Conservation (phyloP, 2,888 invertebrate species). For the Cordylochernes scorpioides region DNA sequence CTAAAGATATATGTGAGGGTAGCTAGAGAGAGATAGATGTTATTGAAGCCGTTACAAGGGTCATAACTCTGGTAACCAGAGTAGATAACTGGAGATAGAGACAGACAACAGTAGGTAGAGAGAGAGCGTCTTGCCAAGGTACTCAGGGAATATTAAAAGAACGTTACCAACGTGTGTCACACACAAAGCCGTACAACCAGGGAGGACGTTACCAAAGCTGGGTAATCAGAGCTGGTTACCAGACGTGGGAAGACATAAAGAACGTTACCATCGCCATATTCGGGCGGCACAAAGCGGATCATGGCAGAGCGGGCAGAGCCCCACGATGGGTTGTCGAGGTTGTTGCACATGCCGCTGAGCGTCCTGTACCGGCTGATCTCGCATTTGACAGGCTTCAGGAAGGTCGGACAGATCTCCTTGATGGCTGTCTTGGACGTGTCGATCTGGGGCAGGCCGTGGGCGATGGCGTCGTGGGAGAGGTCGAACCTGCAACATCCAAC, state of each 20-base stretch:
- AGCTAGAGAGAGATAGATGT: too few relatives aligned
- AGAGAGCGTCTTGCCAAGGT: background rate
- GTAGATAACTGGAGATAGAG: too few relatives aligned
- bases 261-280: constrained; percentile 16
- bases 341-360: constrained; percentile 23
- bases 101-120: background rate
- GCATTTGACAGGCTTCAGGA: constrained; percentile 18
- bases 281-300: constrained; percentile 16
- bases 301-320: constrained; percentile 19
- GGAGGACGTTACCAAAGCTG: background rate
- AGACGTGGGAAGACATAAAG: background rate
- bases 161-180: too few relatives aligned
- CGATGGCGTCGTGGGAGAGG: constrained; percentile 20
- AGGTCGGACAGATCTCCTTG: constrained; percentile 20
- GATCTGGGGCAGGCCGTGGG: constrained; percentile 20
- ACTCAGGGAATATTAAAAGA: background rate
- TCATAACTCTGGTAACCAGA: too few relatives aligned
- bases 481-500: constrained; percentile 10
- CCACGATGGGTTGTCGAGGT: constrained; percentile 23
- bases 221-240: background rate
- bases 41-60: too few relatives aligned
- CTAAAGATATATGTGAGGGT: too few relatives aligned
- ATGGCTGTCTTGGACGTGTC: constrained; percentile 21
- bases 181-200: background rate
- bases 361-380: constrained; percentile 19